Base-by-base conservation (phyloP, 2,113 vertebrate species). In the Cinclus cinclus region DNA sequence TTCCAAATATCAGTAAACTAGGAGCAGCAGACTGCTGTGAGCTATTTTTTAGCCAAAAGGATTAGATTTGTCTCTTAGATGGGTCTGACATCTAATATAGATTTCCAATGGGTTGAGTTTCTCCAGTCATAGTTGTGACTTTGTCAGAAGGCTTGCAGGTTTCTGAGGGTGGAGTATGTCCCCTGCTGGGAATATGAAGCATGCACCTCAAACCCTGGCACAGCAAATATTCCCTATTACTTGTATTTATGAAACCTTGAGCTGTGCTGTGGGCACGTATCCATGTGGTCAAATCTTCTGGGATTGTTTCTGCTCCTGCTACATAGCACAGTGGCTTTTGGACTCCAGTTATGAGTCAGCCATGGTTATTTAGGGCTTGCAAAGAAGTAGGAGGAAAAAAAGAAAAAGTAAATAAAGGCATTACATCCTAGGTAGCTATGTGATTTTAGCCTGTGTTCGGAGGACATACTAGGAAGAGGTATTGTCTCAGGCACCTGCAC, bases 41-140 rank as follows among this genome's bases (percentile, higher is more conserved):
- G 94, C 95, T 97, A 89, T 95, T 97, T 98, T 97, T 97, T 94
- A 97, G 92, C 74, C 86, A 93, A 96, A 97, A 96, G 90, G 92
- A 97, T 98, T 97, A 98, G 91, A 96, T 98, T 96, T 97, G 95
- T 98, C 94, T 97, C 90, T 71, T 96, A 84, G 88, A 97, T 53
- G 88, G 78, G 46, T 96, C 91, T 97, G 97, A 98, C 96, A 96
- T 97, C 88, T 96, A 88, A 94, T 96, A 98, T 95, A 96, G 96
- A 98, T 98, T 98, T 98, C 93, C 97, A 97, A 94, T 97, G 95
- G 62, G 63, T 76, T 97, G 94, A 97, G 82, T 91, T 97, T 97
- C 19, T 17, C 91, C 84, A 97, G 95, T 97, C 94, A 95, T 87
- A 96, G 68, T 47, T 79, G 59, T 80, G 89, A 97, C 93, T 97